Conservation (phyloP, 35 echinoderm and acorn worm species). For the Amphiura filiformis region DNA sequence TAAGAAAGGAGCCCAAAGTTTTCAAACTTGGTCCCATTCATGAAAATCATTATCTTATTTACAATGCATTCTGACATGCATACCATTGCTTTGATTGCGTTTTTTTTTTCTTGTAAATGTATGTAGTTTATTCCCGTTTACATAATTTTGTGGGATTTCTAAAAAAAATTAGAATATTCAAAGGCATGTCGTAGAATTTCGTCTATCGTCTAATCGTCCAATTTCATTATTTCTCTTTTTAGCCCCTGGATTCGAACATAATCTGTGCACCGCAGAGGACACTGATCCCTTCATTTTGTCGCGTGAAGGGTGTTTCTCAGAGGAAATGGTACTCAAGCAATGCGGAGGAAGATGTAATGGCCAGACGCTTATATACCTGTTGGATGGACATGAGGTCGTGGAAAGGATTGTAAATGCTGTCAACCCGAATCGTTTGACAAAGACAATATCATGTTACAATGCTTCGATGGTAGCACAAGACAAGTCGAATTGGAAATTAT, state of each 20-base stretch:
- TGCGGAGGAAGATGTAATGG: neutral
- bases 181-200: too few species aligned
- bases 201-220: too few species aligned
- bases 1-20: too few species aligned
- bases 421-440: neutral
- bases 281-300: neutral
- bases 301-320: neutral
- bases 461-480: neutral
- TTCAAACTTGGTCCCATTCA: too few species aligned
- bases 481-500: neutral
- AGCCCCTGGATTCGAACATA: neutral
- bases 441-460: neutral
- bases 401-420: neutral
- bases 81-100: too few species aligned
- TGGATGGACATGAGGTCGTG: neutral
- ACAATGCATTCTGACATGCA: too few species aligned
- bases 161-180: too few species aligned
- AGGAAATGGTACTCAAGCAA: neutral
- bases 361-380: neutral
- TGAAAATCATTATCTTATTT: too few species aligned
- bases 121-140: too few species aligned
- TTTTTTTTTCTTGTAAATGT: too few species aligned
- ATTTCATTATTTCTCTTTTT: neutral
- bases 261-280: neutral
- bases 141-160: too few species aligned